Base-by-base conservation (phyloP, 2,113 vertebrate genomes). In the Ciconia boyciana region DNA sequence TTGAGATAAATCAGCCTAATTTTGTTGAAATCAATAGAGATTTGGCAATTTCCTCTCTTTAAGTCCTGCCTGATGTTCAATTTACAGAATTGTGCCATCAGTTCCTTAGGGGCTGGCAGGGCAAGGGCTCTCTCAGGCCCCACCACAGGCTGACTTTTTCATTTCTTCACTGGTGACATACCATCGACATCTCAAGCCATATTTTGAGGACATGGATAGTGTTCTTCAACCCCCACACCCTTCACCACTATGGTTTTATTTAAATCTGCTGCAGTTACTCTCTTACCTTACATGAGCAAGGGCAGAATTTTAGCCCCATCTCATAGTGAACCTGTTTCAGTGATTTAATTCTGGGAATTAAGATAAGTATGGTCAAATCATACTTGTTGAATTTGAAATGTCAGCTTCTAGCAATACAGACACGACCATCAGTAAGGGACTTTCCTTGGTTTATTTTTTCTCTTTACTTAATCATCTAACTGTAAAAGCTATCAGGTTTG, bases 401-500 rank as follows among this genome's bases (percentile, higher is more conserved):
- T n/a, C 31, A 49, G 4, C 29, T 79, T 87, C 48, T 76, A 54
- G 41, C 19, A 83, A 25, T 34, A 69, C 14, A 82, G 88, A n/a
- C 22, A 72, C 3, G 6, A 60, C 41, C 20, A 31, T 32, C 36
- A 82, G 52, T 60, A n/a, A 61, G 26, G 48, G 44, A 52, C 24
- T 77, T 89, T 31, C 29, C 69, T 64, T 94, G 36, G 21, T 84
- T 97, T 94, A 31, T 75, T 92, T 96, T 89, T 76, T 57, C 71
- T 90, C 43, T 70, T 65, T 62, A 81, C n/a, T 83, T 89, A 83
- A 36, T 26, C 55, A 93, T 87, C 71, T 92, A 82, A 87, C 39
- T 95, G 12, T 49, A 95, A 96, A 96, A 94, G 34, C 34, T 68
- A 76, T 74, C 46, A 72, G 90, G 31, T 86, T 70, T 85, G 91